These are phyloP conservation scores for Pogonognathellus flavescens DNA, from an alignment of 1,140 invertebrate species.

Conservation along the genomic window DNA sequence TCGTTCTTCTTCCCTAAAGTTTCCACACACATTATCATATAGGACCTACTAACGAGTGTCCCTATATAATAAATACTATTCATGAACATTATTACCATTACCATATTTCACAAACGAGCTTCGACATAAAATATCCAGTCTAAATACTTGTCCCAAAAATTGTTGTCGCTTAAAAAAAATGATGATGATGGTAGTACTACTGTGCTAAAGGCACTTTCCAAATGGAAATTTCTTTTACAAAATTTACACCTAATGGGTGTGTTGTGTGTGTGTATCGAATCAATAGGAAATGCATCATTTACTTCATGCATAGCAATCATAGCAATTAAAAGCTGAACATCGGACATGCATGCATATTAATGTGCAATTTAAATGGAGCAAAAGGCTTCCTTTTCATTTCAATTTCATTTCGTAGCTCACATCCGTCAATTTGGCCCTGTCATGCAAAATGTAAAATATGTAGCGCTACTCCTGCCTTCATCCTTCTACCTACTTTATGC, in stretches of 20 bases:
- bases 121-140: no score
- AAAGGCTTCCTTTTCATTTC: conserved; percentile 2
- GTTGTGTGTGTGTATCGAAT: not conserved
- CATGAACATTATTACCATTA: no score
- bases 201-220: not conserved
- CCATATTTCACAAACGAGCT: no score
- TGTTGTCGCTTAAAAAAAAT: no score
- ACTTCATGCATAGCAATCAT: not conserved
- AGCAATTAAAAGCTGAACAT: not conserved
- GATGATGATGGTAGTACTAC: no score
- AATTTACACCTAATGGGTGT: not conserved
- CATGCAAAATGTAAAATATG: not conserved
- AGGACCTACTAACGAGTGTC: no score
- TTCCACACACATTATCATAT: no score
- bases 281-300: not conserved
- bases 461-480: no score
- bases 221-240: not conserved
- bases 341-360: conserved; percentile 4
- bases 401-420: not conserved
- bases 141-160: no score
- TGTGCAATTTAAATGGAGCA: not conserved
- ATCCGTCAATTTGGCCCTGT: not conserved
- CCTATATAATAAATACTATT: no score
- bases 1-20: no score
- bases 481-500: no score